phyloP scores from a whole-genome alignment of 2,888 invertebrate genomes.

The Drosophila melanocephala region DNA sequence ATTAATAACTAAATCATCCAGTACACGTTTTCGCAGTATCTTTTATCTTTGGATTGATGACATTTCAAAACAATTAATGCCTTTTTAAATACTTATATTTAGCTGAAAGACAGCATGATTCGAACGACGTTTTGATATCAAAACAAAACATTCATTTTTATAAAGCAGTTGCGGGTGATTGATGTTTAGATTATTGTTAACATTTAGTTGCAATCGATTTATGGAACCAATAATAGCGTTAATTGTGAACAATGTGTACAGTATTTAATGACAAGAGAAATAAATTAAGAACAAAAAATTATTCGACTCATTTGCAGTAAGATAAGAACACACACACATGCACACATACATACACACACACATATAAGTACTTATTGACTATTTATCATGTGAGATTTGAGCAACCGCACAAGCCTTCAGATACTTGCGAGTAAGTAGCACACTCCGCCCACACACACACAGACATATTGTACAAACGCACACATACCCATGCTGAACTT shows the following conservation, averaged over 20 bases:
- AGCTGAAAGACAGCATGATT: conserved; percentile 32
- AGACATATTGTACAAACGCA: neutral
- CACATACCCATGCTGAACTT: conserved; percentile 13
- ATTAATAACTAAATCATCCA: neutral
- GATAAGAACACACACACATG: neutral
- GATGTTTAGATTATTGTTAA: conserved; percentile 14
- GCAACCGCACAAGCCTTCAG: conserved; percentile 12
- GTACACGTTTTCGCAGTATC: neutral
- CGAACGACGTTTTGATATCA: neutral
- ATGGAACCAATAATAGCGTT: conserved; percentile 33
- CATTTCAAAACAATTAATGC: conserved; percentile 36
- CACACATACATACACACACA: neutral
- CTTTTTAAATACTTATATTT: conserved; percentile 32
- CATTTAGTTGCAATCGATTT: conserved; percentile 9
- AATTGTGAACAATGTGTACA: conserved; percentile 25
- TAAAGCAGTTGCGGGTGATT: conserved; percentile 27
- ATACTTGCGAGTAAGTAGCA: conserved; percentile 2
- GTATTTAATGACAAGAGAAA: conserved; percentile 55
- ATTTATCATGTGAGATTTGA: conserved; percentile 41
- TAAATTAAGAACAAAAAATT: conserved; percentile 42
- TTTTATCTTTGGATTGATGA: neutral
- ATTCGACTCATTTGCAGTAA: conserved; percentile 56
- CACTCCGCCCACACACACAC: neutral
- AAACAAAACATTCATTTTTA: conserved; percentile 4
- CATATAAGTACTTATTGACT: conserved; percentile 39